These are phyloP conservation scores for Thaleichthys pacificus DNA, from an alignment of 2,797 vertebrate species.

Conservation along the genomic window DNA sequence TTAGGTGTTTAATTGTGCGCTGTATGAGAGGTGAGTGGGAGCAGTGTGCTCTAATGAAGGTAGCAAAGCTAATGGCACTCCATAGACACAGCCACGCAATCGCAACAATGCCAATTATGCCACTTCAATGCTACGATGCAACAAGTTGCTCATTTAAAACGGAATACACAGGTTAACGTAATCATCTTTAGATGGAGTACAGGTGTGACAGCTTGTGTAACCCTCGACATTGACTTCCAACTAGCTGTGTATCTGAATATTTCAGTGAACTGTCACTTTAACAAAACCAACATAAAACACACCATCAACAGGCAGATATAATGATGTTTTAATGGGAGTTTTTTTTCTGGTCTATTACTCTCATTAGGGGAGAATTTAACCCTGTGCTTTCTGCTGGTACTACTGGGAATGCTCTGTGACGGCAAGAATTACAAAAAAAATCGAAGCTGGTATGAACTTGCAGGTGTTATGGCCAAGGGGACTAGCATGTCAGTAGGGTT, in stretches of 20 bases:
- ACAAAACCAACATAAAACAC: conserved; percentile 7
- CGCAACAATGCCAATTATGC: conserved; percentile 8
- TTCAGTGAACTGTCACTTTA: not conserved
- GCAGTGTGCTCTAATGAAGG: conserved; percentile 65
- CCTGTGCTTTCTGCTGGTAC: not conserved
- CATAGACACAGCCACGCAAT: conserved; percentile 37
- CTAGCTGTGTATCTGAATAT: not conserved
- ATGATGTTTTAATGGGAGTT: conserved; percentile 53
- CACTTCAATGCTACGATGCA: not conserved
- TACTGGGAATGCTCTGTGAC: not conserved
- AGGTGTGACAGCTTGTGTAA: not conserved
- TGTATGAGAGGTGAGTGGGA: conserved; percentile 59
- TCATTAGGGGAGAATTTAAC: conserved; percentile 36
- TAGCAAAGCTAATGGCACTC: conserved; percentile 58
- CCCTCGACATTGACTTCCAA: not conserved
- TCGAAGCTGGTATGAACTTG: conserved; percentile 11
- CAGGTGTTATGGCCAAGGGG: conserved; percentile 1
- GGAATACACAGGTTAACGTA: not conserved
- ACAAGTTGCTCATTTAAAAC: not conserved
- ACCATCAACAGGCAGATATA: conserved; percentile 40
- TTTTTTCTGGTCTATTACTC: conserved; percentile 52
- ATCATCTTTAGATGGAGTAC: not conserved
- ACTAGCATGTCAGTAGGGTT: conserved; percentile 23
- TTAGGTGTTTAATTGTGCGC: conserved; percentile 75
- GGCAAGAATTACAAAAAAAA: conserved; percentile 5